A percentile compares a stretch with the other conserved stretches of the same genome.
Conservation (phyloP, 2,888 invertebrate genomes). For the Nasonovia ribisnigri region DNA sequence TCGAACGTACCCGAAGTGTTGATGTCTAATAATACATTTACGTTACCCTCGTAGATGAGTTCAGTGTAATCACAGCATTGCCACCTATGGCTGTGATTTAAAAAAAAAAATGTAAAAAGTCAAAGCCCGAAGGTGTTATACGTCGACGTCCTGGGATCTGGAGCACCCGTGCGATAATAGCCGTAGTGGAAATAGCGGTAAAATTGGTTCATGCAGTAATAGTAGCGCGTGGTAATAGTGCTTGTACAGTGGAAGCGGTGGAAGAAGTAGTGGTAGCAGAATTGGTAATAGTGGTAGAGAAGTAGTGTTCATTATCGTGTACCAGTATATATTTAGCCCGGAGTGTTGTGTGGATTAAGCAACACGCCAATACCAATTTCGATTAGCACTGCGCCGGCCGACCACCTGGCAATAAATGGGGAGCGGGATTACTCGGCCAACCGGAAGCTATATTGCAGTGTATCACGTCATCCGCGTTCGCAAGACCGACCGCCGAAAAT, state of each 20-base stretch:
- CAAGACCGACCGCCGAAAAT: background rate
- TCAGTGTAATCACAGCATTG: background rate
- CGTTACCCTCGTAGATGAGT: background rate
- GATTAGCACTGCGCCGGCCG: background rate
- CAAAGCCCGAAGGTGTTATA: background rate
- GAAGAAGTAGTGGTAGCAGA: background rate
- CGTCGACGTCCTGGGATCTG: background rate
- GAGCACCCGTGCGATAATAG: background rate
- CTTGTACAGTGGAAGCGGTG: background rate
- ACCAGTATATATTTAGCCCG: background rate
- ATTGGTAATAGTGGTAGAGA: background rate
- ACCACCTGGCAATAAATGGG: background rate
- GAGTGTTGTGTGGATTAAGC: slow-evolving; percentile 9
- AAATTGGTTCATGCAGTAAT: background rate
- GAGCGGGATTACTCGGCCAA: background rate
- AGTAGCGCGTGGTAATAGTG: background rate
- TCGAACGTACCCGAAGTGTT: background rate
- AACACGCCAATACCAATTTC: background rate
- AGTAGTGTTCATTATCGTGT: background rate
- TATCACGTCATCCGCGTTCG: background rate
- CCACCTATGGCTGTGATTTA: background rate
- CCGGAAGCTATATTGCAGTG: background rate
- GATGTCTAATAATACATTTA: background rate
- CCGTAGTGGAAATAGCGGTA: background rate
- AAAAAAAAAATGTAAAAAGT: background rate